phyloP scores from a whole-genome alignment of 2,888 invertebrate species.

The Mythimna ferrago region DNA sequence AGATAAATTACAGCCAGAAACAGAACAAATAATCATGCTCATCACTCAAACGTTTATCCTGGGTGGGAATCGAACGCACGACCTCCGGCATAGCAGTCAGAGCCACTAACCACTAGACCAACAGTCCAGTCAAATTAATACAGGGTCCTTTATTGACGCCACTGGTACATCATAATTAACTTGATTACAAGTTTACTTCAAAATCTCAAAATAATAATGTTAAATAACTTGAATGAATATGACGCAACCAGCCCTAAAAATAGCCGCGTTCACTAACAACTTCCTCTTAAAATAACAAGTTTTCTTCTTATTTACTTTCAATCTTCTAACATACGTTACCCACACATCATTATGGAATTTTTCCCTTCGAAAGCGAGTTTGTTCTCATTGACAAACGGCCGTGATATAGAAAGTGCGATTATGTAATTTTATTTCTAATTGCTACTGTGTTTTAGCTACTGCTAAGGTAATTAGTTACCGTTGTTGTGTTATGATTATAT shows the following conservation, averaged over 20 bases:
- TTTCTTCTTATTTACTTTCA: constrained; percentile 15
- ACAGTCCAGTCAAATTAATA: too few relatives aligned
- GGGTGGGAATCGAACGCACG: too few relatives aligned
- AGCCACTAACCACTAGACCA: too few relatives aligned
- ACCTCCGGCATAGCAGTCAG: too few relatives aligned
- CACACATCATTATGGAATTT: constrained; percentile 19
- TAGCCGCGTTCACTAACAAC: not conserved
- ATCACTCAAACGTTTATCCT: too few relatives aligned
- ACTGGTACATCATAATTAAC: too few relatives aligned
- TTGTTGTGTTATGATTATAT: constrained; percentile 5
- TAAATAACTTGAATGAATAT: not conserved
- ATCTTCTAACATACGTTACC: not conserved
- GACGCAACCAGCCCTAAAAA: not conserved
- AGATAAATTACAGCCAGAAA: too few relatives aligned
- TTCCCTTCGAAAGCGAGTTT: constrained; percentile 31
- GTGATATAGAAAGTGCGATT: constrained; percentile 54
- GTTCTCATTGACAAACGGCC: constrained; percentile 35
- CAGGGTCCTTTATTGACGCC: too few relatives aligned
- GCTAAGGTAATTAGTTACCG: constrained; percentile 18
- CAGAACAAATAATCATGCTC: too few relatives aligned
- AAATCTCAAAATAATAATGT: not conserved
- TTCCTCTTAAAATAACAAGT: constrained; percentile 6
- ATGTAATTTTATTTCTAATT: constrained; percentile 48
- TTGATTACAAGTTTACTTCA: not conserved
- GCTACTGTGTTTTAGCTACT: constrained; percentile 13